These are phyloP conservation scores for Lethenteron camtschaticum DNA, from an alignment of 2,113 vertebrate species.

Conservation along the genomic window DNA sequence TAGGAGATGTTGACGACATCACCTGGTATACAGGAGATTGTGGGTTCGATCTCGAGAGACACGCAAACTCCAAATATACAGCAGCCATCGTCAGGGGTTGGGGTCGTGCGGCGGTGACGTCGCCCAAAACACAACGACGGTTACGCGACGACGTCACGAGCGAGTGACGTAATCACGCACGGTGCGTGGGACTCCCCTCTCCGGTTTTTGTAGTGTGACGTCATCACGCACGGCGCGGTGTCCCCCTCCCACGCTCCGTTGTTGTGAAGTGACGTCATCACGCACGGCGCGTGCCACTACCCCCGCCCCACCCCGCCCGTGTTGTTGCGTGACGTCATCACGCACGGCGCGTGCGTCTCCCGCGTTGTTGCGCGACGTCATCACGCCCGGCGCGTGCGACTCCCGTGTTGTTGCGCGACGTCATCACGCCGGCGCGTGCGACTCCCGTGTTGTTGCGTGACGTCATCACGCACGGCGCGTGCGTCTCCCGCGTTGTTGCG, in stretches of 20 bases:
- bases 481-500: not conserved
- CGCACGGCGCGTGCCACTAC: not conserved
- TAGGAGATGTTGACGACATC: too few relatives aligned
- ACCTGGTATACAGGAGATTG: too few relatives aligned
- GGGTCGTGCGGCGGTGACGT: too few relatives aligned
- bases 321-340: not conserved
- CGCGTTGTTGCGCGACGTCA: not conserved
- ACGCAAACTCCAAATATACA: too few relatives aligned
- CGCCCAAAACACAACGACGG: too few relatives aligned
- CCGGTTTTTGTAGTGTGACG: not conserved
- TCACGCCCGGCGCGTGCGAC: not conserved
- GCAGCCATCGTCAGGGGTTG: too few relatives aligned
- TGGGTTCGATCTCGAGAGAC: too few relatives aligned
- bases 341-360: not conserved
- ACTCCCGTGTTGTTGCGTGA: not conserved
- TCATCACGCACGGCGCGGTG: not conserved
- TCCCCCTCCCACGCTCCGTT: not conserved
- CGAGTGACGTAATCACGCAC: not conserved
- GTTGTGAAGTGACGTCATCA: not conserved
- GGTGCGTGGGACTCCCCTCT: not conserved
- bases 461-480: not conserved
- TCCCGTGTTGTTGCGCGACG: not conserved
- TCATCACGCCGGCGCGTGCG: not conserved
- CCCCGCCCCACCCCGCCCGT: not conserved
- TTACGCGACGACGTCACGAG: not conserved